A percentile compares a stretch with the other conserved stretches of the same genome.
Conservation (phyloP, 2,797 vertebrate species). For the Galaxias olidus region DNA sequence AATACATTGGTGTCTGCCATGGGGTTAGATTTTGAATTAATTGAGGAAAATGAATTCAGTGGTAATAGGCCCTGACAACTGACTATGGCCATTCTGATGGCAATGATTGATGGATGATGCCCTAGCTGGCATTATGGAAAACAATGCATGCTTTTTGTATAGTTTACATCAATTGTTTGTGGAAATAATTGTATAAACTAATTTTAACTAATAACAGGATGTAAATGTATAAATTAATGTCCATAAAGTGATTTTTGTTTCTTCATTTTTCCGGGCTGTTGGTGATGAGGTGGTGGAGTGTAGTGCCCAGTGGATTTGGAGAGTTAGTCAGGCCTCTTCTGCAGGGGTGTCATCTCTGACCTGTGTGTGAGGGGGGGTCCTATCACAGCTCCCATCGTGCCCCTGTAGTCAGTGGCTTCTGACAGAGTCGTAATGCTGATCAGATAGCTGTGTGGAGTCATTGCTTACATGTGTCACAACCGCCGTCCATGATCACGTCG, state of each 20-base stretch:
- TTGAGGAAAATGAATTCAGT: slow-evolving; percentile 83
- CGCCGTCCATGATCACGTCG: slow-evolving; percentile 68
- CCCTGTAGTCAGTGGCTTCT: slow-evolving; percentile 57
- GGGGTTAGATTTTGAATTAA: slow-evolving; percentile 81
- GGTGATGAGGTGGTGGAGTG: neutral
- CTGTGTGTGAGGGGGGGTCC: slow-evolving; percentile 49
- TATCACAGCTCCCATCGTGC: slow-evolving; percentile 68
- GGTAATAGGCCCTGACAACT: slow-evolving; percentile 80
- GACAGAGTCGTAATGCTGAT: slow-evolving; percentile 76
- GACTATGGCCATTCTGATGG: slow-evolving; percentile 77
- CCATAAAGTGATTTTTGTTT: neutral
- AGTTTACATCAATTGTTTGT: too few species aligned
- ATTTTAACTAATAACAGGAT: too few species aligned
- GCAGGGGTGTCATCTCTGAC: slow-evolving; percentile 49
- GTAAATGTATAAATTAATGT: neutral
- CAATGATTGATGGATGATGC: slow-evolving; percentile 80
- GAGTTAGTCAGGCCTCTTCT: slow-evolving; percentile 23
- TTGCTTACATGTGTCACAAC: slow-evolving; percentile 76
- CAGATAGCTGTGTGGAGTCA: slow-evolving; percentile 77
- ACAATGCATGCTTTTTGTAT: slow-evolving; percentile 63
- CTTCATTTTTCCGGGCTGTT: neutral
- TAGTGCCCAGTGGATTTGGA: slow-evolving; percentile 18
- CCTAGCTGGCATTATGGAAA: slow-evolving; percentile 70
- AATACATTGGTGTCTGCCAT: slow-evolving; percentile 72
- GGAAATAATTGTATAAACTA: too few species aligned